Evolutionary conservation across 2,888 invertebrate genomes (phyloP), one percentile per base, ranked within the genome.

Genomic region (Isoperla grammatica): DNA sequence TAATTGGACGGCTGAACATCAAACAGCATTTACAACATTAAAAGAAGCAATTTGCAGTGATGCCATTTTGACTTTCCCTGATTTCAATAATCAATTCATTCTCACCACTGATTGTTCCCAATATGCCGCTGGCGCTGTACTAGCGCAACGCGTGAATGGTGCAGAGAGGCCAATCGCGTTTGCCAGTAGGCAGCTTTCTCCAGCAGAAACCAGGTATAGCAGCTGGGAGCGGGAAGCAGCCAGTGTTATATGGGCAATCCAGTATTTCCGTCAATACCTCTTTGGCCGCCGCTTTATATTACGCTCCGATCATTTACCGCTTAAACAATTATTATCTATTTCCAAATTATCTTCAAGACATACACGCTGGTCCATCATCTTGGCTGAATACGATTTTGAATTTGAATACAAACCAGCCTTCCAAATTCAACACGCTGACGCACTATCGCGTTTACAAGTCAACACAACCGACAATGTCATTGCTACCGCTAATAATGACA

Each of bases 91-190:
- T 9, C 57, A 54, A n/a, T 67, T 66, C 20, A 62, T 66, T 11
- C 54, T 70, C 1, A 63, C 65, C 8, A 68, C 67, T 0, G 68
- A 71, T 58, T 66, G 67, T 1, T 65, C 63, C 0, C 57, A 59
- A 0, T 19, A 46, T 8, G 68, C 68, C 3, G 56, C 70, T 2
- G 69, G 67, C 12, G 67, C 64, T 5, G 61, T 69, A 1, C 56
- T 71, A 6, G 59, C 63, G 6, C 68, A 71, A 19, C 56, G 29
- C 1, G n/a, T 35, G 9, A 56, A 64, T 15, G 63, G 60, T 2
- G 56, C 56, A 13, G 64, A 65, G 59, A 22, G 61, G 2, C 64
- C 66, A 1, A 42, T 65, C 4, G 64, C 62, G 3, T 65, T 62
- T 23, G 63, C 63, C 1, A 64, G 63, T 45, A 5, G 65, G 19